A percentile compares a stretch with the other conserved stretches of the same genome.
These are phyloP conservation scores for Eupithecia subumbrata DNA, from an alignment of 2,888 invertebrate species.

Conservation along the genomic window DNA sequence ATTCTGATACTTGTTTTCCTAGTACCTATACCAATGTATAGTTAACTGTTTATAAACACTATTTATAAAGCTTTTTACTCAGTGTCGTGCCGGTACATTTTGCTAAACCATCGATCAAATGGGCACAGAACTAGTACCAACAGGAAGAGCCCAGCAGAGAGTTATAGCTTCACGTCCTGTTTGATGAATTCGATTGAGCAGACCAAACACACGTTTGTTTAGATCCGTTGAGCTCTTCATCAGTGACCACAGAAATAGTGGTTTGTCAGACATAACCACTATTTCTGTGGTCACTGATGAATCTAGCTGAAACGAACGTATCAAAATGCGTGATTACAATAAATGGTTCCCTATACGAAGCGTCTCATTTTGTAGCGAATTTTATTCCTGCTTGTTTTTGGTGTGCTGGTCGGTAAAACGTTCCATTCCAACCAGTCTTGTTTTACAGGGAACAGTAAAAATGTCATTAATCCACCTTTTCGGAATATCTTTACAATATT, in stretches of 20 bases:
- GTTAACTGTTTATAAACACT: not conserved
- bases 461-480: too few relatives aligned
- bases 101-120: not conserved
- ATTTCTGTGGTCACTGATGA: too few relatives aligned
- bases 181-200: conserved; percentile 70
- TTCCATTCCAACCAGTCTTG: too few relatives aligned
- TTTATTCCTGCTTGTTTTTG: not conserved
- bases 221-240: conserved; percentile 45
- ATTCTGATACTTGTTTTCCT: not conserved
- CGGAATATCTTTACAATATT: too few relatives aligned
- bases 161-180: conserved; percentile 69
- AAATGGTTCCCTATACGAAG: too few relatives aligned
- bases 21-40: not conserved
- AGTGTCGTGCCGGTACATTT: not conserved
- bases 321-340: not conserved
- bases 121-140: conserved; percentile 12
- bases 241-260: conserved; percentile 5
- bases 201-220: conserved; percentile 48
- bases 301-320: not conserved
- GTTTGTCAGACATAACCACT: not conserved
- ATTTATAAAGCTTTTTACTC: not conserved
- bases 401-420: too few relatives aligned
- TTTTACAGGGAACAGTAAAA: too few relatives aligned
- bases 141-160: conserved; percentile 52
- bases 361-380: too few relatives aligned